These are phyloP conservation scores for Tragelaphus strepsiceros DNA, from an alignment of 2,113 vertebrate species.

Conservation along the genomic window DNA sequence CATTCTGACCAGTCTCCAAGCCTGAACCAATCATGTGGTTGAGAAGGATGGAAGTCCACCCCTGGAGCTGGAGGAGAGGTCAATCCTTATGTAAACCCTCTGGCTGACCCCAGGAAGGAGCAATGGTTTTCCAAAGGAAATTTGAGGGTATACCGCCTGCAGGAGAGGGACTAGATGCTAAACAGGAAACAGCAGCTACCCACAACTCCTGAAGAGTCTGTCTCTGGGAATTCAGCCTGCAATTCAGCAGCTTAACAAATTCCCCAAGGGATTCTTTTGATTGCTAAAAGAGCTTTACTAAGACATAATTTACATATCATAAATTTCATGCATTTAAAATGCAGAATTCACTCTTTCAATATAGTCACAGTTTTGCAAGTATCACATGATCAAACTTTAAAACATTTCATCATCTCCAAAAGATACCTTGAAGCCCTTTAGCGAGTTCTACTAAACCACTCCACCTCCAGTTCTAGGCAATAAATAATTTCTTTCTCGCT, in stretches of 20 bases:
- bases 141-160: not conserved
- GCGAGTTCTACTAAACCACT: not conserved
- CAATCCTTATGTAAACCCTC: not conserved
- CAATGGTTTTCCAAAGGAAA: not conserved
- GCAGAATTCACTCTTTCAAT: not conserved
- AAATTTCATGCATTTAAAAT: not conserved
- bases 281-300: not conserved
- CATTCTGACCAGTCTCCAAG: not conserved
- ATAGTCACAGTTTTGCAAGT: not conserved
- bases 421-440: not conserved
- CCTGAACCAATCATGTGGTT: not conserved
- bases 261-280: not conserved
- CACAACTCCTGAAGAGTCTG: not conserved
- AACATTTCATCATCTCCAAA: not conserved
- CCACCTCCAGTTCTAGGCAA: not conserved
- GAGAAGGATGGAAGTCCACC: not conserved
- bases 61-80: not conserved
- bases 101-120: not conserved
- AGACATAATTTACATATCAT: not conserved
- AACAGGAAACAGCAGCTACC: not conserved
- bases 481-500: not conserved
- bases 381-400: not conserved
- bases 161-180: not conserved
- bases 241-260: not conserved
- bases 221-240: not conserved